Percentiles rank a stretch among this genome's conserved stretches.
Evolutionary conservation across 2,888 invertebrate genomes (phyloP).

Genomic region (Oscheius onirici): DNA sequence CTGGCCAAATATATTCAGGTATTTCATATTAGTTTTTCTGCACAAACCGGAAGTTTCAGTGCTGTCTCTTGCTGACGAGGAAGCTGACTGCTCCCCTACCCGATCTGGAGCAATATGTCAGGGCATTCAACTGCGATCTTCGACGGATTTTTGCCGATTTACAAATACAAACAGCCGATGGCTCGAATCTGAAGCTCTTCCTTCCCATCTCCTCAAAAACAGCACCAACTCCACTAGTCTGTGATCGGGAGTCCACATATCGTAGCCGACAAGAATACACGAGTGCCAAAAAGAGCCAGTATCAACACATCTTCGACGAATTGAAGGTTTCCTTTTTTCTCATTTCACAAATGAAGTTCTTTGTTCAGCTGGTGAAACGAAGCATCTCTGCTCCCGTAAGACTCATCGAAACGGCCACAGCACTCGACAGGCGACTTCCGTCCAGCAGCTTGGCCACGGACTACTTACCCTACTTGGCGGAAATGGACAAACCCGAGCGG

Average conservation of each 20-base stretch:
- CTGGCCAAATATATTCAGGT: background rate
- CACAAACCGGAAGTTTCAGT: background rate
- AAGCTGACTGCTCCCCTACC: background rate
- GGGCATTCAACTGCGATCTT: background rate
- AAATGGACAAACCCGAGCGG: slow-evolving; percentile 1
- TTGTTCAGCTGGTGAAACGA: background rate
- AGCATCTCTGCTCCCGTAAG: background rate
- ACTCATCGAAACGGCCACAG: background rate
- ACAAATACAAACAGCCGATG: slow-evolving; percentile 2
- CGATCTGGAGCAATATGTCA: slow-evolving; percentile 4
- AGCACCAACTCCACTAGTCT: background rate
- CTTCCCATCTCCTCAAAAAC: background rate
- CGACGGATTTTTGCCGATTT: background rate
- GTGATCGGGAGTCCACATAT: slow-evolving; percentile 4
- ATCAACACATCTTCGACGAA: background rate
- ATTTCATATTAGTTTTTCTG: background rate
- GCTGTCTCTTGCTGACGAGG: background rate
- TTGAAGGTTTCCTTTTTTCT: background rate
- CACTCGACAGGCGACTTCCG: background rate
- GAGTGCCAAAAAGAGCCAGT: background rate
- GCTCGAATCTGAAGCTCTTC: background rate
- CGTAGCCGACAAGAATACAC: background rate
- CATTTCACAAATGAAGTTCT: background rate
- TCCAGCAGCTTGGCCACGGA: background rate
- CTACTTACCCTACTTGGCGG: slow-evolving; percentile 5